These are phyloP conservation scores for Oostethus manadensis DNA, from an alignment of 2,113 vertebrate species.

Conservation along the genomic window DNA sequence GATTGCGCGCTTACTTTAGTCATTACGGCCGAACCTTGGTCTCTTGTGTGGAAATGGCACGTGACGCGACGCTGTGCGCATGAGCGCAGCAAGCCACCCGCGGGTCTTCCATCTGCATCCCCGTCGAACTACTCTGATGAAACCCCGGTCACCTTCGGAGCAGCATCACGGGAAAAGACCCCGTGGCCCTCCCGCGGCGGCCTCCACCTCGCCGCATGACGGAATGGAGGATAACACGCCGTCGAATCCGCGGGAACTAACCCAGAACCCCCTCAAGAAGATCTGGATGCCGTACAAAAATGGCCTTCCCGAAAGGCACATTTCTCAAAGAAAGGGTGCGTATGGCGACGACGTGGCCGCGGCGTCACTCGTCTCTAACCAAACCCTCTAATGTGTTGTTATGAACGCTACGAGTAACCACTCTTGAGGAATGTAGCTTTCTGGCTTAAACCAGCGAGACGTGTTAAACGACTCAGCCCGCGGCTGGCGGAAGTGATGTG, in stretches of 20 bases:
- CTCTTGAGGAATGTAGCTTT: too few relatives aligned
- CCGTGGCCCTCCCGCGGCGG: slow-evolving; percentile 30
- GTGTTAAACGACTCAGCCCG: too few relatives aligned
- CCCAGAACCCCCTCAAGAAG: slow-evolving; percentile 88
- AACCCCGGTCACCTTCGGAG: slow-evolving; percentile 53
- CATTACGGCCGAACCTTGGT: slow-evolving; percentile 14
- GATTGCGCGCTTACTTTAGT: neutral
- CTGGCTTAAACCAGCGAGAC: neutral
- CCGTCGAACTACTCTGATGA: slow-evolving; percentile 38
- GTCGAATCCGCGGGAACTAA: slow-evolving; percentile 75
- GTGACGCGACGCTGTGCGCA: slow-evolving; percentile 22
- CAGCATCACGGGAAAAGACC: slow-evolving; percentile 47
- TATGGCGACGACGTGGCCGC: slow-evolving; percentile 29
- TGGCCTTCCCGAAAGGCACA: slow-evolving; percentile 80
- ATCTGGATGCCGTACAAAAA: slow-evolving; percentile 90
- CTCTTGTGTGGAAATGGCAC: slow-evolving; percentile 9
- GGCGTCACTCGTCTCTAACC: too few relatives aligned
- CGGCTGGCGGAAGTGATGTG: too few relatives aligned
- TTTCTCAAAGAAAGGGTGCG: slow-evolving; percentile 83
- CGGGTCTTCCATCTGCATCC: neutral
- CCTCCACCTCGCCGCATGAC: slow-evolving; percentile 18
- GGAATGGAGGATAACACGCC: slow-evolving; percentile 48
- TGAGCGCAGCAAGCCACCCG: neutral
- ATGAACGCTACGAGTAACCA: too few relatives aligned
- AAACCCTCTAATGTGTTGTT: neutral